Evolutionary conservation across 1,140 invertebrate species (phyloP).

Genomic region (Berghia stephanieae): DNA sequence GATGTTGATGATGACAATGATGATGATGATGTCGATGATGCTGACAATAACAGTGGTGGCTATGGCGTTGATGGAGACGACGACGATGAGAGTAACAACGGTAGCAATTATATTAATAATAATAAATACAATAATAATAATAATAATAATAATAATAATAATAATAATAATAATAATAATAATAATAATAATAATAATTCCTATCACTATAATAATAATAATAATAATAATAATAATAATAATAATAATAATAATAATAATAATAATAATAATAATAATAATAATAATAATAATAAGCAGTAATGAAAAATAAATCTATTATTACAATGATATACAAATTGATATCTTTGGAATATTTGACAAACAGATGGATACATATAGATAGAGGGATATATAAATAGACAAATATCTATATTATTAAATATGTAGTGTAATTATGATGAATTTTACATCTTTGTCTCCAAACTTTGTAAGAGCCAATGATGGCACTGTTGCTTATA

Average conservation of each 20-base stretch:
- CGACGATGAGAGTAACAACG: neutral
- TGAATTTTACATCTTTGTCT: no score
- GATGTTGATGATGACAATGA: neutral
- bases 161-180: conserved; percentile 6
- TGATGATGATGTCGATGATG: neutral
- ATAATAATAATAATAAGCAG: conserved; percentile 6
- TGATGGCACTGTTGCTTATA: no score
- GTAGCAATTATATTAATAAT: neutral
- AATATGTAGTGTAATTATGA: no score
- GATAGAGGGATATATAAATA: no score
- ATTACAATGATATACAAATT: no score
- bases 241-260: conserved; percentile 5
- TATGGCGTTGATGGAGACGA: neutral
- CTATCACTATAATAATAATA: neutral
- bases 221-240: conserved; percentile 7
- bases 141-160: conserved; percentile 8
- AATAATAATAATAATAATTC: neutral
- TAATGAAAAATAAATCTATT: no score
- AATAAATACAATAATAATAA: neutral
- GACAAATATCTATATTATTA: no score
- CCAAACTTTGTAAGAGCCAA: no score
- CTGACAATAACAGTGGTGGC: neutral
- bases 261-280: conserved; percentile 9
- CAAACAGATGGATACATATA: no score
- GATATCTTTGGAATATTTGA: no score